A percentile compares a stretch with the other conserved stretches of the same genome.
phyloP scores from a whole-genome alignment of 1,140 invertebrate genomes.

The Hylaeus volcanicus region DNA sequence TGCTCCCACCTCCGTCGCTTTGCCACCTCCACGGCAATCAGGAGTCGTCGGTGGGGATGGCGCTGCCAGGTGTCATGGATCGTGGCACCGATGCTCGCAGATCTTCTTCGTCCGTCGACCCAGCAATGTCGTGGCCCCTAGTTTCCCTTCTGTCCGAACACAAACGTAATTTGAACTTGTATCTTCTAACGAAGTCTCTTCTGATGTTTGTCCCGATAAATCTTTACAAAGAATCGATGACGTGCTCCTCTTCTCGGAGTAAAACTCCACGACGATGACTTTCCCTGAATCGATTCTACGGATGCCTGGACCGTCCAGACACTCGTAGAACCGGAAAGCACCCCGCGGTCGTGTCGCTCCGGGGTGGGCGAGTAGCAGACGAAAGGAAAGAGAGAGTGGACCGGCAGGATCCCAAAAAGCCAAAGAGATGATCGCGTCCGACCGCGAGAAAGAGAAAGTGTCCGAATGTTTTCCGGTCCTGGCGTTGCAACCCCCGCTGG shows the following conservation, averaged over 20 bases:
- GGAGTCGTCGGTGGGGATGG: constrained; percentile 5
- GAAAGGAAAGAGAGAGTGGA: constrained; percentile 48
- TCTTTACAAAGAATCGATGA: neutral
- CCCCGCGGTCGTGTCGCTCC: neutral
- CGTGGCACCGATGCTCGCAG: constrained; percentile 54
- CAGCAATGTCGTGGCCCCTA: constrained; percentile 35
- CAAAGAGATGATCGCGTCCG: constrained; percentile 38
- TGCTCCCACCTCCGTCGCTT: constrained; percentile 43
- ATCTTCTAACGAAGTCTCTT: too few relatives aligned
- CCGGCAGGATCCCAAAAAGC: constrained; percentile 25
- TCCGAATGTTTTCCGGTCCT: constrained; percentile 3
- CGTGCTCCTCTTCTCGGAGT: neutral
- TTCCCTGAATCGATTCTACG: neutral
- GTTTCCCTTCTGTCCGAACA: too few relatives aligned
- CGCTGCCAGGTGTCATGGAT: constrained; percentile 57
- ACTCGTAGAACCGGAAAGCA: neutral
- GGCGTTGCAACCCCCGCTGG: neutral
- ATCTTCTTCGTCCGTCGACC: constrained; percentile 52
- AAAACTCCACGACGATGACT: neutral
- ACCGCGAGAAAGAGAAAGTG: constrained; percentile 49
- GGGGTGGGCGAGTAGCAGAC: too few relatives aligned
- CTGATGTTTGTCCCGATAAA: too few relatives aligned
- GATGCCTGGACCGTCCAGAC: too few relatives aligned
- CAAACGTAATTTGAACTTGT: too few relatives aligned
- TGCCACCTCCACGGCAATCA: constrained; percentile 51